Percentiles rank a stretch among this genome's conserved stretches.
These are phyloP conservation scores for Zygaena filipendulae DNA, from an alignment of 2,888 invertebrate species.

Conservation along the genomic window DNA sequence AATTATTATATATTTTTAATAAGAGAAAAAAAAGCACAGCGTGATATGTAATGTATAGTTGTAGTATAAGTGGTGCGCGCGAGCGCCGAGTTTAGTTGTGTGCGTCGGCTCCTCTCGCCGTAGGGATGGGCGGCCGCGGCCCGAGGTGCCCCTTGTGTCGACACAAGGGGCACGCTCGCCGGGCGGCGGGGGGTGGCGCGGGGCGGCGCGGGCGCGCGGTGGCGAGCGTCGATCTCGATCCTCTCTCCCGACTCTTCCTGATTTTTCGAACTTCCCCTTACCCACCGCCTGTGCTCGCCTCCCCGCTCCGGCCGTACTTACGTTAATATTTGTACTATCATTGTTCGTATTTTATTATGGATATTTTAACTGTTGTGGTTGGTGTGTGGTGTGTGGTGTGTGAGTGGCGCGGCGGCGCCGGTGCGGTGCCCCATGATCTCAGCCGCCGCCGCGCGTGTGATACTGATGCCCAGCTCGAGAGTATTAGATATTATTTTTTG, in stretches of 20 bases:
- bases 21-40: constrained; percentile 67
- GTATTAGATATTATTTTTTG: constrained; percentile 62
- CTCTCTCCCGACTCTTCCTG: constrained; percentile 17
- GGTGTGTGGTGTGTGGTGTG: constrained; percentile 26
- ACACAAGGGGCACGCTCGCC: constrained; percentile 25
- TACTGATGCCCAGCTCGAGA: constrained; percentile 55
- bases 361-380: constrained; percentile 33
- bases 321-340: constrained; percentile 41
- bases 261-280: constrained; percentile 18
- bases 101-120: constrained; percentile 18
- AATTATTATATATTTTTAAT: constrained; percentile 64
- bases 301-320: constrained; percentile 40
- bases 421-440: constrained; percentile 55
- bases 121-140: constrained; percentile 21
- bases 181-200: constrained; percentile 19
- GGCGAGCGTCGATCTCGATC: constrained; percentile 35
- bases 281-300: constrained; percentile 42
- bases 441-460: constrained; percentile 59
- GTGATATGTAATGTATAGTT: constrained; percentile 68
- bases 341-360: constrained; percentile 43
- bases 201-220: constrained; percentile 28
- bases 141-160: constrained; percentile 28
- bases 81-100: constrained; percentile 31
- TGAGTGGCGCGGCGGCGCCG: constrained; percentile 46
- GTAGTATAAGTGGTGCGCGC: constrained; percentile 49